Evolutionary conservation across 2,113 vertebrate genomes (phyloP), one percentile per base, ranked within the genome.

Genomic region (Narcine bancroftii): DNA sequence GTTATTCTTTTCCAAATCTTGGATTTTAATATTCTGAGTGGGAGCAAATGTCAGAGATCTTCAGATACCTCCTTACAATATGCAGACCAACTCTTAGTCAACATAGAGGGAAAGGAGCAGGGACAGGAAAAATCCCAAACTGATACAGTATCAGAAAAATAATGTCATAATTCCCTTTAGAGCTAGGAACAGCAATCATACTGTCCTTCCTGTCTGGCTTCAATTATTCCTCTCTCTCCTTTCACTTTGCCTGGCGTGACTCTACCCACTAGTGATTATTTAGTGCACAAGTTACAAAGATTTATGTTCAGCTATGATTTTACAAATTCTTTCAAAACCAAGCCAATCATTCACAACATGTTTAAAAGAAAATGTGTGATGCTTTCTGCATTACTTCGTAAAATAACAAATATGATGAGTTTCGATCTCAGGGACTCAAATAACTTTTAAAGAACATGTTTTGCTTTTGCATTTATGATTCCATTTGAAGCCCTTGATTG

Each of bases 401-500:
- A 56, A 33, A 13, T 17, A 56, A 83, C 50, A 83, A 53, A 56
- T 83, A 83, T 56, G 15, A 53, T 85, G 81, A 56, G n/a, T 0
- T 56, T 39, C 33, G 60, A 56, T 60, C 81, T n/a, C 53, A n/a
- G 5, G 81, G 11, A 17, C n/a, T 87, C 81, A 60, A 60, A 36
- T 56, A 53, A 60, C 50, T 85, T 69, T 60, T 5, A 53, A 53
- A 56, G 13, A 60, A 19, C 53, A 21, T 24, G 10, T 19, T 87
- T 87, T 83, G 10, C 11, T 56, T 81, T 83, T 87, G 53, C 33
- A 15, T 63, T 60, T 87, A 56, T 56, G 53, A 87, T 60, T 36
- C 15, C 19, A 63, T 60, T 36, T 87, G 81, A 87, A 63, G 15
- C 81, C 56, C 26, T 19, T 87, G 81, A 87, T 87, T 87, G 81